Conservation (phyloP, 1,140 invertebrate species). For the Phocides pigmalion region DNA sequence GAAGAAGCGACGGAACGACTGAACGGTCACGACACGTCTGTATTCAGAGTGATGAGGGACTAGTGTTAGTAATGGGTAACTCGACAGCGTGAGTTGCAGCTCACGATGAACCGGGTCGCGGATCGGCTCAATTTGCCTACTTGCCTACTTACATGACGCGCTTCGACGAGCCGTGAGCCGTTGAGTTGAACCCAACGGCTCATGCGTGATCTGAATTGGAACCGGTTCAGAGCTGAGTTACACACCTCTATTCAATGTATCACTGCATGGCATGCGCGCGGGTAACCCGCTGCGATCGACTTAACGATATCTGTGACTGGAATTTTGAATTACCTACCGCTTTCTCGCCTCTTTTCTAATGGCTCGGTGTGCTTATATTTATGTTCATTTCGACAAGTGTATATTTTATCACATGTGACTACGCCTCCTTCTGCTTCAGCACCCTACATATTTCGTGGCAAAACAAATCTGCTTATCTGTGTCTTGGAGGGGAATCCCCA, state of each 20-base stretch:
- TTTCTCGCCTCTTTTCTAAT: constrained; percentile 77
- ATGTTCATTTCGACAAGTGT: constrained; percentile 58
- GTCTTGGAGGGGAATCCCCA: too few relatives aligned
- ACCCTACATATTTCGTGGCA: constrained; percentile 31
- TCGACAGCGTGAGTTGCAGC: too few relatives aligned
- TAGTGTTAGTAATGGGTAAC: too few relatives aligned
- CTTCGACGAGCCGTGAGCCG: too few relatives aligned
- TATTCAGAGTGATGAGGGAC: constrained; percentile 58
- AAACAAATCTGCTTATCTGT: constrained; percentile 27
- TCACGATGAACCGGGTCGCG: too few relatives aligned
- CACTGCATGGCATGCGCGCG: constrained; percentile 65
- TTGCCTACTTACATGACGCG: too few relatives aligned
- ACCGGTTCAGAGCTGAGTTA: too few relatives aligned
- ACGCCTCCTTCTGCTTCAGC: constrained; percentile 44
- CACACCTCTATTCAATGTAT: constrained; percentile 38
- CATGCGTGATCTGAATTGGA: too few relatives aligned
- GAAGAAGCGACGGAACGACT: constrained; percentile 39
- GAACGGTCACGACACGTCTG: constrained; percentile 49
- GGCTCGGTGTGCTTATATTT: constrained; percentile 81
- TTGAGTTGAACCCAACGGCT: too few relatives aligned
- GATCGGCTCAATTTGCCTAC: too few relatives aligned
- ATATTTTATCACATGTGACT: constrained; percentile 42
- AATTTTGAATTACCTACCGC: constrained; percentile 77
- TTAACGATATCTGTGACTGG: constrained; percentile 67
- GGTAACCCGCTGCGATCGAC: constrained; percentile 8